phyloP scores from a whole-genome alignment of 2,797 vertebrate species.

The Sebastes dallii region DNA sequence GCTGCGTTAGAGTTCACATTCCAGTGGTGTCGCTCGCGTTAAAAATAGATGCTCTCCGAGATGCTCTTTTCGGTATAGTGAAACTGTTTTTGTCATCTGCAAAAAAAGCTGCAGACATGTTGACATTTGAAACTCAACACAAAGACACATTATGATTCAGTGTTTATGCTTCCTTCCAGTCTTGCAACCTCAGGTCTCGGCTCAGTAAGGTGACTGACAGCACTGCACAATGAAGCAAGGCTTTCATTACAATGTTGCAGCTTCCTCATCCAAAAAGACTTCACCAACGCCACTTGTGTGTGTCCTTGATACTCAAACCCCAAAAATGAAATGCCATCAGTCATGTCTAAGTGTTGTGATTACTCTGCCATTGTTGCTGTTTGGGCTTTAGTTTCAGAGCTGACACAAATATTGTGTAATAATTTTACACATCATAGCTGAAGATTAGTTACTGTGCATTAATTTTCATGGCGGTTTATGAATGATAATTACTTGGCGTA shows the following conservation, averaged over 20 bases:
- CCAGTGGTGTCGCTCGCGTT: slow-evolving; percentile 1
- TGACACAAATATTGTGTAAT: slow-evolving; percentile 62
- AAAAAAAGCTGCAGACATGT: slow-evolving; percentile 30
- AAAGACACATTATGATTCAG: slow-evolving; percentile 21
- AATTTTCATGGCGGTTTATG: slow-evolving; percentile 69
- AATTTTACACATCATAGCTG: slow-evolving; percentile 61
- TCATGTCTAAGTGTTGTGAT: slow-evolving; percentile 44
- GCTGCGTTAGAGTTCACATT: slow-evolving; percentile 37
- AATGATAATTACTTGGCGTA: slow-evolving; percentile 69
- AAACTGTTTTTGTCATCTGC: slow-evolving; percentile 5
- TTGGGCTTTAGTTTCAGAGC: slow-evolving; percentile 46
- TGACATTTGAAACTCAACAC: slow-evolving; percentile 44
- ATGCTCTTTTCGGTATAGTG: slow-evolving; percentile 13
- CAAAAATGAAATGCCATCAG: slow-evolving; percentile 35
- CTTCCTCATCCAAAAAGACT: slow-evolving; percentile 10
- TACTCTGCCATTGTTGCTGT: slow-evolving; percentile 46
- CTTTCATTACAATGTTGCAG: slow-evolving; percentile 24
- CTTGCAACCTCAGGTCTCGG: slow-evolving; percentile 38
- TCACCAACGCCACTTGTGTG: slow-evolving; percentile 17
- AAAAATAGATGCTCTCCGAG: slow-evolving; percentile 25
- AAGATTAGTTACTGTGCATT: slow-evolving; percentile 72
- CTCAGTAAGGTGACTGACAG: slow-evolving; percentile 41
- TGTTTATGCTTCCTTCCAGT: slow-evolving; percentile 23
- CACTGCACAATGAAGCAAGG: slow-evolving; percentile 23
- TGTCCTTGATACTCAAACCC: slow-evolving; percentile 36